These are phyloP conservation scores for Steatocranus sp. DNA, from an alignment of 2,797 vertebrate species.

Conservation along the genomic window DNA sequence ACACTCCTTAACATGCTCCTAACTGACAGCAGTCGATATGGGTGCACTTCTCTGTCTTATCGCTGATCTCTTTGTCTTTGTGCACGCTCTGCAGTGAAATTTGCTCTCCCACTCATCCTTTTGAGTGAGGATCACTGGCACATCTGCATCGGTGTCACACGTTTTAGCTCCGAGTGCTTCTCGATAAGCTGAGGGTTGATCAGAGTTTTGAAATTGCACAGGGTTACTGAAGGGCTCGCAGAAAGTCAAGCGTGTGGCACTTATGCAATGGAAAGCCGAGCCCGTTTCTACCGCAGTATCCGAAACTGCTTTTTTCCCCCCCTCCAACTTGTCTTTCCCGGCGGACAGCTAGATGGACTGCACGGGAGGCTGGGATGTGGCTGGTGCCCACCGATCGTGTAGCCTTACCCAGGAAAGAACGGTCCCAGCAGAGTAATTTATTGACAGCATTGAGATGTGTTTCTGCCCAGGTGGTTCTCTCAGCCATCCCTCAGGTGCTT, in stretches of 20 bases:
- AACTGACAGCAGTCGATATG: conserved; percentile 76
- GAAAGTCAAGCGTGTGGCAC: not conserved
- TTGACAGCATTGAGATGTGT: conserved; percentile 63
- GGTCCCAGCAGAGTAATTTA: conserved; percentile 61
- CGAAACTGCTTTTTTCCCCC: not conserved
- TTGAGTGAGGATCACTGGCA: conserved; percentile 31
- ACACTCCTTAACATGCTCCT: conserved; percentile 75
- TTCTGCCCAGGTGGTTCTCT: conserved; percentile 62
- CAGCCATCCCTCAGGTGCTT: conserved; percentile 70
- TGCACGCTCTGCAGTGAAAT: conserved; percentile 38
- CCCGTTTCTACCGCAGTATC: conserved; percentile 30
- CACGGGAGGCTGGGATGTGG: conserved; percentile 37
- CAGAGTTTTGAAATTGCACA: conserved; percentile 41
- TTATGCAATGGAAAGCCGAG: not conserved
- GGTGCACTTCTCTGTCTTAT: conserved; percentile 63
- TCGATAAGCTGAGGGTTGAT: conserved; percentile 32
- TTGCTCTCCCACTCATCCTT: conserved; percentile 32
- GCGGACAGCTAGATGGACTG: conserved; percentile 47
- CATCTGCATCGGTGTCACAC: conserved; percentile 48
- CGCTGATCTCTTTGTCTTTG: conserved; percentile 71
- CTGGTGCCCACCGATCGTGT: conserved; percentile 39
- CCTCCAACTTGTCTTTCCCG: conserved; percentile 19
- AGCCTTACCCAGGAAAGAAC: conserved; percentile 52
- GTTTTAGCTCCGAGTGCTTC: conserved; percentile 5
- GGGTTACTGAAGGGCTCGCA: conserved; percentile 1